Evolutionary conservation across 2,113 vertebrate species (phyloP).

Genomic region (Cyphomyrus discorhynchus): DNA sequence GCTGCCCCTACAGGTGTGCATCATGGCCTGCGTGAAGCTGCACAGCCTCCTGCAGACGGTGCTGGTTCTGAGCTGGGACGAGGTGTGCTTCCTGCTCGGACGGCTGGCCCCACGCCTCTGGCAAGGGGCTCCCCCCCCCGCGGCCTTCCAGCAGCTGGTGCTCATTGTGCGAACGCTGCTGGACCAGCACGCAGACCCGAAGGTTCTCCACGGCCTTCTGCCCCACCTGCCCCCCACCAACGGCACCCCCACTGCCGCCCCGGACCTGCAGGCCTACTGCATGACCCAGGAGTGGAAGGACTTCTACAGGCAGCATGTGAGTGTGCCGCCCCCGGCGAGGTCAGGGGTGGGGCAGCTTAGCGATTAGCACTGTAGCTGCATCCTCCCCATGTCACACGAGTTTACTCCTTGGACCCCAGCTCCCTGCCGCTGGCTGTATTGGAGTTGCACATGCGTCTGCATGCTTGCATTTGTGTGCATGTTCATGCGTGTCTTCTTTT

Average conservation of each 20-base stretch:
- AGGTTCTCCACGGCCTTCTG: conserved; percentile 72
- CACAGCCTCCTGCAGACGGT: conserved; percentile 85
- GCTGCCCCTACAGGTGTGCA: conserved; percentile 66
- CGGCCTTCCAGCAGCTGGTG: conserved; percentile 77
- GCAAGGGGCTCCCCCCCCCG: conserved; percentile 21
- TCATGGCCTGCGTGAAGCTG: conserved; percentile 84
- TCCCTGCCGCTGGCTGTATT: not conserved
- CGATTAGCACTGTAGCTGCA: not conserved
- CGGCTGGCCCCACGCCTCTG: conserved; percentile 73
- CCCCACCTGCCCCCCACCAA: conserved; percentile 87
- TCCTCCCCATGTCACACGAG: not conserved
- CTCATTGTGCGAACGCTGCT: conserved; percentile 81
- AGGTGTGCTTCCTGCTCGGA: conserved; percentile 88
- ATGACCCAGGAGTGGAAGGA: conserved; percentile 74
- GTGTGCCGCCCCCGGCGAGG: conserved; percentile 23
- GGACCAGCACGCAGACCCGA: conserved; percentile 74
- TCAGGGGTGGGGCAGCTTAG: not conserved
- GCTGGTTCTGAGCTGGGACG: conserved; percentile 66
- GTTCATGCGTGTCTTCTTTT: no score
- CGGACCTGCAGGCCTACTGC: conserved; percentile 86
- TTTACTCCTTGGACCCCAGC: not conserved
- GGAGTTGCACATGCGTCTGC: no score
- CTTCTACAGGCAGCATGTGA: conserved; percentile 82
- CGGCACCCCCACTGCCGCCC: conserved; percentile 83
- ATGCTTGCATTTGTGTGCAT: no score